These are phyloP conservation scores for Helogale parvula DNA, from an alignment of 2,113 vertebrate species.

Conservation along the genomic window DNA sequence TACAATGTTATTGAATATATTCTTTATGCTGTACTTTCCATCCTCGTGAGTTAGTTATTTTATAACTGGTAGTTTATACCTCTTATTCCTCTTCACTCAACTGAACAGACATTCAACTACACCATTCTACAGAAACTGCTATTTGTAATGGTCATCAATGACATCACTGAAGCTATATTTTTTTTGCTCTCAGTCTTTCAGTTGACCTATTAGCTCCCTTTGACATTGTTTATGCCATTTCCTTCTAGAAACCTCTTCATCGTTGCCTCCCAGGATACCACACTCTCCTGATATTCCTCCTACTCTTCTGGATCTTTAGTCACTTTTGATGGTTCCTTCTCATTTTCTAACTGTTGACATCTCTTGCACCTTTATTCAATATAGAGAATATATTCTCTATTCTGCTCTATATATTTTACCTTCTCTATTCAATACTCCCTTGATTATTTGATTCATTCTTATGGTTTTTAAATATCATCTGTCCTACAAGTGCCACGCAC, in stretches of 20 bases:
- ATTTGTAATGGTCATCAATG: background rate
- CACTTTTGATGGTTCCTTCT: background rate
- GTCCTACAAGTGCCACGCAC: too few species aligned
- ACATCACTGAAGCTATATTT: background rate
- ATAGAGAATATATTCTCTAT: too few species aligned
- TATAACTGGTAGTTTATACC: background rate
- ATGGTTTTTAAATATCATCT: background rate
- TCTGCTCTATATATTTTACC: too few species aligned
- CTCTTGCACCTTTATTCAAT: background rate
- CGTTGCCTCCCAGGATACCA: background rate
- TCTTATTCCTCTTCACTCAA: background rate
- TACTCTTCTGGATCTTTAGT: background rate
- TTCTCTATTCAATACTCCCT: too few species aligned
- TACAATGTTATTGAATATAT: background rate
- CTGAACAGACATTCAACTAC: background rate
- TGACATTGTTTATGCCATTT: background rate
- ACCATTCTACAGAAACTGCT: background rate
- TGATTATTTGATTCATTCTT: background rate
- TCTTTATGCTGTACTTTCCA: background rate
- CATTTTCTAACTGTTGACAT: background rate
- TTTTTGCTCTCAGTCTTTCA: background rate
- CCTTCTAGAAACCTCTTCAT: background rate
- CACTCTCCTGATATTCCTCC: background rate
- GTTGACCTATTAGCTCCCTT: background rate
- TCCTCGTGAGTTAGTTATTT: background rate